phyloP scores from a whole-genome alignment of 2,888 invertebrate species.

The Dynastes grantii region DNA sequence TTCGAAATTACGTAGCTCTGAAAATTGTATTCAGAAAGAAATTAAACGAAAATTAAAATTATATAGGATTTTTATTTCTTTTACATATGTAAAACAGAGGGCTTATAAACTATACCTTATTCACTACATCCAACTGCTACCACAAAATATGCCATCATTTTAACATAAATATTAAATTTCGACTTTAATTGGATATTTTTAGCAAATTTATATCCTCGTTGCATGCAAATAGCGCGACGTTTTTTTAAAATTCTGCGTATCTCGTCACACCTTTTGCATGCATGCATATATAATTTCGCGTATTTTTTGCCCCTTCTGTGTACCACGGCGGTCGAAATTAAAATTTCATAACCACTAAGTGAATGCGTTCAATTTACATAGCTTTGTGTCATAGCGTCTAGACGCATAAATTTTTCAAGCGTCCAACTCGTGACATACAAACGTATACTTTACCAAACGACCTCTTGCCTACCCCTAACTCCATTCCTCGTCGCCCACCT shows the following conservation, averaged over 20 bases:
- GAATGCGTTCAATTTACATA: slow-evolving; percentile 2
- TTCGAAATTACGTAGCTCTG: too few relatives aligned
- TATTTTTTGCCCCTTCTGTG: not conserved
- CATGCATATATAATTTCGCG: not conserved
- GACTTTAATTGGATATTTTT: not conserved
- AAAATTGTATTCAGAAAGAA: too few relatives aligned
- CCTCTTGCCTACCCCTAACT: too few relatives aligned
- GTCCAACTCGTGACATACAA: not conserved
- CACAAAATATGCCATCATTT: too few relatives aligned
- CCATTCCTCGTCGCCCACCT: too few relatives aligned
- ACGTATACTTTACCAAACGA: not conserved
- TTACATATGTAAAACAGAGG: too few relatives aligned
- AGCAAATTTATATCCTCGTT: not conserved
- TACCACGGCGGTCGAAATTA: not conserved
- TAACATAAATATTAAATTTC: too few relatives aligned
- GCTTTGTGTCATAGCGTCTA: not conserved
- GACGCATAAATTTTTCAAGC: slow-evolving; percentile 6
- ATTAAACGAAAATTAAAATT: too few relatives aligned
- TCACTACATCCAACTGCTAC: too few relatives aligned
- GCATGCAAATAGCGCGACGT: not conserved
- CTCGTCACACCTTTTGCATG: not conserved
- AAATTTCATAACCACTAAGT: slow-evolving; percentile 7
- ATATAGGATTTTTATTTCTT: too few relatives aligned
- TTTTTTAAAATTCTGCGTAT: not conserved
- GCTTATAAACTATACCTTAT: too few relatives aligned